A percentile compares a stretch with the other conserved stretches of the same genome.
These are phyloP conservation scores for Ceriagrion tenellum DNA, from an alignment of 2,888 invertebrate genomes.

Conservation along the genomic window DNA sequence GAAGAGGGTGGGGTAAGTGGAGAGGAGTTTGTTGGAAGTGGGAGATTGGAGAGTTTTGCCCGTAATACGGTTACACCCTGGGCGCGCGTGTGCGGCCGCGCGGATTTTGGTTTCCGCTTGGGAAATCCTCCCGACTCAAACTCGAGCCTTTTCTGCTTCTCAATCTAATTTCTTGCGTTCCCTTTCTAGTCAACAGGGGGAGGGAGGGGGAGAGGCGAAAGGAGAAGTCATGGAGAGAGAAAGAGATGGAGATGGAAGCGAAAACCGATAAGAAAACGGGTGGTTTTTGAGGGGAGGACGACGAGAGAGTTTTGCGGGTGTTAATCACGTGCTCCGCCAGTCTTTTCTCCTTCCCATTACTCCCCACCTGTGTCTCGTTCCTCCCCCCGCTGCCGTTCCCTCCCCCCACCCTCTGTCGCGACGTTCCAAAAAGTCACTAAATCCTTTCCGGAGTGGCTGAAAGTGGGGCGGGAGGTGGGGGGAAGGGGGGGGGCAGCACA, in stretches of 20 bases:
- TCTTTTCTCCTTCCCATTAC: background rate
- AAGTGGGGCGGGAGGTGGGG: background rate
- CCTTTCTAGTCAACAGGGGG: background rate
- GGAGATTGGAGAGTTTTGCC: background rate
- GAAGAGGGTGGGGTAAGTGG: background rate
- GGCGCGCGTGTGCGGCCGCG: background rate
- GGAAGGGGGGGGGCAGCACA: background rate
- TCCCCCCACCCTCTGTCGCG: background rate
- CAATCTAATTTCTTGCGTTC: conserved; percentile 18
- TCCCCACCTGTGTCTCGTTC: background rate
- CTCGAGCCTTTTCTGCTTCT: background rate
- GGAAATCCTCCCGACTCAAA: background rate
- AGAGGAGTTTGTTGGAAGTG: background rate
- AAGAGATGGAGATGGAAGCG: background rate
- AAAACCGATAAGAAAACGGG: conserved; percentile 42
- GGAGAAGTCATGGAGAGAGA: background rate
- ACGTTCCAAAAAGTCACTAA: background rate
- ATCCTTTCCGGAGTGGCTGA: background rate
- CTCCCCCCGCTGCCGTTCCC: background rate
- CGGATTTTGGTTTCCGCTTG: conserved; percentile 20
- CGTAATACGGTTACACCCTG: background rate
- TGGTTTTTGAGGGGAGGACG: background rate
- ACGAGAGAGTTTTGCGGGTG: background rate
- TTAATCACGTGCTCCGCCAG: background rate
- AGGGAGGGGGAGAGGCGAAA: background rate